These are phyloP conservation scores for Zaprionus obscuricornis DNA, from an alignment of 2,888 invertebrate species.

Conservation along the genomic window DNA sequence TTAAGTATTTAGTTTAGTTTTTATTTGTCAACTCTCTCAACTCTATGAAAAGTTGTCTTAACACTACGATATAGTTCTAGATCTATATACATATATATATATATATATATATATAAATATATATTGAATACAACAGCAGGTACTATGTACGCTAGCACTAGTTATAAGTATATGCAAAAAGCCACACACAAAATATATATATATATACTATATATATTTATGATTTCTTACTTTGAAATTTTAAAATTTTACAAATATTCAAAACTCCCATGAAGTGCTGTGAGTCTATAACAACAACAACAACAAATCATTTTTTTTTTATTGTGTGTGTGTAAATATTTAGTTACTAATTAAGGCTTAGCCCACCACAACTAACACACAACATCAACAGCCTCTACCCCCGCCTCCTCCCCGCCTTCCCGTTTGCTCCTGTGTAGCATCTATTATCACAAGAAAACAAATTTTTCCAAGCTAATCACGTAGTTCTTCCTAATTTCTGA, in stretches of 20 bases:
- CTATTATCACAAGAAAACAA: slow-evolving; percentile 1
- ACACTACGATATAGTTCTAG: slow-evolving; percentile 31
- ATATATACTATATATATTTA: slow-evolving; percentile 27
- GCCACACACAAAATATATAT: slow-evolving; percentile 30
- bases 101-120: slow-evolving; percentile 19
- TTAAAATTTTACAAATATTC: slow-evolving; percentile 50
- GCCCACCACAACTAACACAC: slow-evolving; percentile 38
- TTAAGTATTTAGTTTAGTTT: slow-evolving; percentile 62
- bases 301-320: slow-evolving; percentile 14
- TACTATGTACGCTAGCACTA: slow-evolving; percentile 54
- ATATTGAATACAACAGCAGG: slow-evolving; percentile 26
- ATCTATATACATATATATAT: slow-evolving; percentile 26
- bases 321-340: slow-evolving; percentile 13
- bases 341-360: slow-evolving; percentile 45
- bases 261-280: slow-evolving; percentile 79
- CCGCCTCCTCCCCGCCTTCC: slow-evolving; percentile 1
- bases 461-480: slow-evolving; percentile 53
- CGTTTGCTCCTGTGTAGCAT: too few relatives aligned
- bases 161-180: slow-evolving; percentile 37
- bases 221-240: slow-evolving; percentile 18
- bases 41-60: slow-evolving; percentile 42
- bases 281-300: slow-evolving; percentile 72
- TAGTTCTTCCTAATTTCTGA: slow-evolving; percentile 71
- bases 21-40: slow-evolving; percentile 45
- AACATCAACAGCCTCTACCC: slow-evolving; percentile 2